Evolutionary conservation across 1,140 invertebrate genomes (phyloP).

Genomic region (Drosophila ogumai): DNA sequence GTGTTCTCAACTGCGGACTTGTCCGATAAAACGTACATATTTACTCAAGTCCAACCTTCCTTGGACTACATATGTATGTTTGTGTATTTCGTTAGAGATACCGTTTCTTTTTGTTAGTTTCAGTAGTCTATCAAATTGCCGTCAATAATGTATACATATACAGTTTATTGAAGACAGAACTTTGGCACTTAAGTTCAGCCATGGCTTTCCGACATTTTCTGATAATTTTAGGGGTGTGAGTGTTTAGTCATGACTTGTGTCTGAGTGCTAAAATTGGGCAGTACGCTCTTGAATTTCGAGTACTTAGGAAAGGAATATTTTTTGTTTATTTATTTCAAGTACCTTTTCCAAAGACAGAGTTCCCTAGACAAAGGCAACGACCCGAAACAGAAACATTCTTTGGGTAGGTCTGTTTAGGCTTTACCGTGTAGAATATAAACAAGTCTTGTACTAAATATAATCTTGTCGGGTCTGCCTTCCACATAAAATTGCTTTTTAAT

Average conservation of each 20-base stretch:
- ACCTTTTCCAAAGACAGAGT: conserved; percentile 5
- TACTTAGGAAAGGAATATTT: conserved; percentile 18
- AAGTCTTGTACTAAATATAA: conserved; percentile 10
- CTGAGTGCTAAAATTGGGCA: conserved; percentile 8
- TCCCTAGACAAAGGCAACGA: conserved; percentile 22
- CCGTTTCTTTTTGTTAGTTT: conserved; percentile 6
- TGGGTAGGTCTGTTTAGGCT: conserved; percentile 40
- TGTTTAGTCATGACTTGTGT: conserved; percentile 4
- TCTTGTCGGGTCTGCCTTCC: background rate
- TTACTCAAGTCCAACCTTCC: conserved; percentile 8
- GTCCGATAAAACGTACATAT: conserved; percentile 9
- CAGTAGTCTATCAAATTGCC: conserved; percentile 32
- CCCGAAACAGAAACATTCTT: conserved; percentile 38
- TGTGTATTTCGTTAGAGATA: background rate
- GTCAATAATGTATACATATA: conserved; percentile 21
- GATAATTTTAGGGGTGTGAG: conserved; percentile 27
- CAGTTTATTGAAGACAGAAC: conserved; percentile 27
- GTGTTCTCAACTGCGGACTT: background rate
- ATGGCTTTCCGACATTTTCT: conserved; percentile 13
- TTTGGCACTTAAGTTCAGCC: conserved; percentile 45
- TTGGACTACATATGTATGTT: background rate
- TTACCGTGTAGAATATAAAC: conserved; percentile 9
- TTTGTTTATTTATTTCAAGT: conserved; percentile 35
- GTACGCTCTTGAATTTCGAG: conserved; percentile 25
- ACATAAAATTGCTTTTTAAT: conserved; percentile 3